These are phyloP conservation scores for Xestia ashworthii DNA, from an alignment of 2,888 invertebrate species.

Conservation along the genomic window DNA sequence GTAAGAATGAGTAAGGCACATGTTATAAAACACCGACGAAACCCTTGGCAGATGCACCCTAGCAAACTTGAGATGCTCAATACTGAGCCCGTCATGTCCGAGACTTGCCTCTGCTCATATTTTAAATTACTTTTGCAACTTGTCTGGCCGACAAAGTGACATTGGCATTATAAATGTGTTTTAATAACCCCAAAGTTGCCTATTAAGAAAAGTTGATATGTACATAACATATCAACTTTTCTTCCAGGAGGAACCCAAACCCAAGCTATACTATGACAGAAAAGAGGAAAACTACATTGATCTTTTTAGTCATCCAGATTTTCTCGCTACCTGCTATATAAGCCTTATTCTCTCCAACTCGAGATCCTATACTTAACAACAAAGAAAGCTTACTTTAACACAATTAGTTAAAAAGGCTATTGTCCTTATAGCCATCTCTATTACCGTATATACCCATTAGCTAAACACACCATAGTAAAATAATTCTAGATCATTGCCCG, in stretches of 20 bases:
- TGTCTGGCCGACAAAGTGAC: too few relatives aligned
- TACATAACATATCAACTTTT: not conserved
- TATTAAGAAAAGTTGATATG: too few relatives aligned
- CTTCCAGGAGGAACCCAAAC: too few relatives aligned
- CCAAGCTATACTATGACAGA: not conserved
- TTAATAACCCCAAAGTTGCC: not conserved
- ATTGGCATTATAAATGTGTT: not conserved
- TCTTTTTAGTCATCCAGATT: not conserved
- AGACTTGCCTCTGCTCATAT: too few relatives aligned
- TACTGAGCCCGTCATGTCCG: too few relatives aligned
- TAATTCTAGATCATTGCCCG: conserved; percentile 43
- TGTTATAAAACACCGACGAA: too few relatives aligned
- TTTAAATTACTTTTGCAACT: too few relatives aligned
- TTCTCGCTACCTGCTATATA: not conserved
- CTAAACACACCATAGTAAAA: conserved; percentile 48
- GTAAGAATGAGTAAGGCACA: too few relatives aligned
- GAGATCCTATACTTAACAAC: conserved; percentile 12
- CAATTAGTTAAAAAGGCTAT: conserved; percentile 29
- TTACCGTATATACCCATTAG: conserved; percentile 29
- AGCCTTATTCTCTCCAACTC: not conserved
- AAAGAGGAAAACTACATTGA: not conserved
- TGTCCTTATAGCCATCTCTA: conserved; percentile 1
- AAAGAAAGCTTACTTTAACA: conserved; percentile 5
- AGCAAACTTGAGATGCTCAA: too few relatives aligned
- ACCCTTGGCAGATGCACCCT: too few relatives aligned